Percentiles rank a stretch among this genome's conserved stretches.
Evolutionary conservation across 2,888 invertebrate genomes (phyloP).

Genomic region (Lycaena phlaeas): DNA sequence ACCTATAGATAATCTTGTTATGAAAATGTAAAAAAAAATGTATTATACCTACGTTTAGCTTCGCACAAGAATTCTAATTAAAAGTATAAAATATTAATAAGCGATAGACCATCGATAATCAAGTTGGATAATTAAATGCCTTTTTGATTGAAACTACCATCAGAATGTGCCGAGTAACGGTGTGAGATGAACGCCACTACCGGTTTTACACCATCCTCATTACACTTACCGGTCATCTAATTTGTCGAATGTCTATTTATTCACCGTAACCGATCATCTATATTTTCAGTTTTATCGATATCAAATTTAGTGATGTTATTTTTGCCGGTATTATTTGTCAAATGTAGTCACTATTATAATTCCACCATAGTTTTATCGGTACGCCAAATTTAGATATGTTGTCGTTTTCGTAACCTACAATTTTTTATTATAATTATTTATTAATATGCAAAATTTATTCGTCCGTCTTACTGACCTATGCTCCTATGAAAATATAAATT

Average conservation of each 20-base stretch:
- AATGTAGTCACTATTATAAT: neutral
- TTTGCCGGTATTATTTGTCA: neutral
- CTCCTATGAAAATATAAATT: too few relatives aligned
- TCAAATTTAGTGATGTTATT: constrained; percentile 7
- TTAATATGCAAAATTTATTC: too few relatives aligned
- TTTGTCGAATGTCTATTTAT: constrained; percentile 44
- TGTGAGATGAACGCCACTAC: constrained; percentile 56
- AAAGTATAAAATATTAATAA: constrained; percentile 32
- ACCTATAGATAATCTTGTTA: constrained; percentile 20
- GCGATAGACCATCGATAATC: constrained; percentile 45
- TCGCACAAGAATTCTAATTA: constrained; percentile 24
- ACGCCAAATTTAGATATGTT: too few relatives aligned
- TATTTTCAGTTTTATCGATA: constrained; percentile 5
- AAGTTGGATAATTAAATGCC: constrained; percentile 61
- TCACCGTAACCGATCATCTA: constrained; percentile 10
- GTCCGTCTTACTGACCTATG: too few relatives aligned
- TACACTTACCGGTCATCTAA: constrained; percentile 38
- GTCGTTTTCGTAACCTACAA: too few relatives aligned
- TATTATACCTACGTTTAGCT: constrained; percentile 16
- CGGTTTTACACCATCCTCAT: constrained; percentile 63
- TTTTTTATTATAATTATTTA: too few relatives aligned
- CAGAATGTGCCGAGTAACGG: constrained; percentile 62
- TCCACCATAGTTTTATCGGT: too few relatives aligned
- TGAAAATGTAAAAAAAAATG: constrained; percentile 20
- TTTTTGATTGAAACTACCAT: constrained; percentile 56